Evolutionary conservation across 2,113 vertebrate genomes (phyloP).

Genomic region (Ceratotherium simum): DNA sequence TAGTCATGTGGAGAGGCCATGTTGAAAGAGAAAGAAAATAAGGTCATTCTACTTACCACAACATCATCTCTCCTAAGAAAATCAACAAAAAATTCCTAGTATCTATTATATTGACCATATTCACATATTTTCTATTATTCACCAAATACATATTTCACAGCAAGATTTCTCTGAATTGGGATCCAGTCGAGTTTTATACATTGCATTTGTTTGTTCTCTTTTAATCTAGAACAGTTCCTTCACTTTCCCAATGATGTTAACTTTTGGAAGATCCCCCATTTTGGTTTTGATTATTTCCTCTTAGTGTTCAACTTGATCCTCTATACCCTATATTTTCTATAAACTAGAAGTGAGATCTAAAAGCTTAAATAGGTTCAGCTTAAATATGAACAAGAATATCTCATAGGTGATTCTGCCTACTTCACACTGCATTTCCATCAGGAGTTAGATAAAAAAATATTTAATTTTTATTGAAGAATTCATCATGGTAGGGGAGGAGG

Average conservation of each 20-base stretch:
- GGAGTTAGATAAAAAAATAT: background rate
- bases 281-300: background rate
- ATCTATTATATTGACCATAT: background rate
- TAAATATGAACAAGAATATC: background rate
- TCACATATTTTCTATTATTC: background rate
- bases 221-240: background rate
- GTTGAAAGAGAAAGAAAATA: background rate
- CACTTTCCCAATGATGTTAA: background rate
- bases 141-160: background rate
- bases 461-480: background rate
- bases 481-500: background rate
- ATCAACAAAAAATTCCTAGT: background rate
- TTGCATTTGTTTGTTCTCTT: background rate
- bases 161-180: background rate
- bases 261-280: background rate
- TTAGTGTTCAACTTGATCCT: background rate
- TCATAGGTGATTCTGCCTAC: background rate
- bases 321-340: background rate
- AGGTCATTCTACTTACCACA: background rate
- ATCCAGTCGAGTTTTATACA: background rate
- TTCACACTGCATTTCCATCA: background rate
- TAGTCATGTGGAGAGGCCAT: background rate
- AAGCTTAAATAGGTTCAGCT: background rate
- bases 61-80: background rate
- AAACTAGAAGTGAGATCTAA: background rate